A percentile compares a stretch with the other conserved stretches of the same genome.
These are phyloP conservation scores for Cichladusa arquata DNA, from an alignment of 2,113 vertebrate genomes.

Conservation along the genomic window DNA sequence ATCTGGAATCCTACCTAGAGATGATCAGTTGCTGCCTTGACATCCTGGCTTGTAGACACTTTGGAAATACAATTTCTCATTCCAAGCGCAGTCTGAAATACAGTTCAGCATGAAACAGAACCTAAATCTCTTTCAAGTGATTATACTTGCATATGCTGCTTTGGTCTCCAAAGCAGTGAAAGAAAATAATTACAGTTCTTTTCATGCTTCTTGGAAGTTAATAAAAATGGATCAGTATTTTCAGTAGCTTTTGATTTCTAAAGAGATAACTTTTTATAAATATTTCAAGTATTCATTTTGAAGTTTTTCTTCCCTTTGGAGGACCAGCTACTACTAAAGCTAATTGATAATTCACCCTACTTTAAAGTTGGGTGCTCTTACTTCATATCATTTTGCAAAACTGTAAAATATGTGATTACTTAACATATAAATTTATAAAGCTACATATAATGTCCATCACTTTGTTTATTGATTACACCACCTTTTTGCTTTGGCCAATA, in stretches of 20 bases:
- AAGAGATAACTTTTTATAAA: neutral
- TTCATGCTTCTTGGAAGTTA: neutral
- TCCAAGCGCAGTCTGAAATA: neutral
- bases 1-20: neutral
- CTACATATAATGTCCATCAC: neutral
- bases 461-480: neutral
- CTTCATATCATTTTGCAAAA: neutral
- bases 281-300: neutral
- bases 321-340: neutral
- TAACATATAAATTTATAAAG: neutral
- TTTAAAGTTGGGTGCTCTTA: neutral
- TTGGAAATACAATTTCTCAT: neutral
- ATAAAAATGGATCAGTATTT: neutral
- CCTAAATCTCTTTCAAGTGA: slow-evolving; percentile 1
- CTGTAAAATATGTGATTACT: neutral
- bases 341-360: neutral
- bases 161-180: neutral
- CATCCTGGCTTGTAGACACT: neutral
- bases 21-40: neutral
- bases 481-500: neutral
- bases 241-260: neutral
- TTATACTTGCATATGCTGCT: neutral
- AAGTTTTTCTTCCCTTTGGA: neutral
- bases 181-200: neutral
- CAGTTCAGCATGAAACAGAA: neutral